These are phyloP conservation scores for Pachycephala philippinensis DNA, from an alignment of 2,113 vertebrate species.

Conservation along the genomic window DNA sequence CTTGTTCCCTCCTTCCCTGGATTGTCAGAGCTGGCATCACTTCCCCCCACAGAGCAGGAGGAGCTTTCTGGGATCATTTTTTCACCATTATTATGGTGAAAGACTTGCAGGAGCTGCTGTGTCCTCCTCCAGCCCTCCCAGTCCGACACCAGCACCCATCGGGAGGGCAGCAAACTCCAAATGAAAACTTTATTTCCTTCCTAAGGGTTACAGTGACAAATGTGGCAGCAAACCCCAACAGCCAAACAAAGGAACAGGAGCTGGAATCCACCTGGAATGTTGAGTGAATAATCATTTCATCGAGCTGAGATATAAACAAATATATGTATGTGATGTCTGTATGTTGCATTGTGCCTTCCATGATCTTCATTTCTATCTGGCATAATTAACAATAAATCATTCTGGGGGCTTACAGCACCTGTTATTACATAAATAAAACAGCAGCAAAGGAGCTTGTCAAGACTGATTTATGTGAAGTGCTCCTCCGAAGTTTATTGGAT, in stretches of 20 bases:
- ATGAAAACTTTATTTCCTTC: not conserved
- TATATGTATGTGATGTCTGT: not conserved
- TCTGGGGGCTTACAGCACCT: constrained; percentile 1
- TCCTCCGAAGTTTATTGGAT: constrained; percentile 67
- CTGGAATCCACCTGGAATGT: not conserved
- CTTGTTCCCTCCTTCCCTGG: not conserved
- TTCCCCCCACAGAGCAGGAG: not conserved
- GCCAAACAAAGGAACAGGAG: not conserved
- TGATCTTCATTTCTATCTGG: constrained; percentile 19
- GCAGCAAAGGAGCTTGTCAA: constrained; percentile 54
- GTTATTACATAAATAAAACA: constrained; percentile 70
- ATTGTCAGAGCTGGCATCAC: not conserved
- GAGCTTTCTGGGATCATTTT: not conserved
- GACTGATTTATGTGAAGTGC: constrained; percentile 62
- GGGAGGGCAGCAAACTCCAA: not conserved
- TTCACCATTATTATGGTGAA: accelerated
- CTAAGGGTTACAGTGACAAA: not conserved
- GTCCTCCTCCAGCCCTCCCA: not conserved
- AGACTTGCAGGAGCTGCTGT: not conserved
- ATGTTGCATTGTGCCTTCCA: not conserved
- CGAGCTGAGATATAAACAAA: not conserved
- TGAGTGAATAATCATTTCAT: not conserved
- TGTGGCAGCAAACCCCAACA: not conserved
- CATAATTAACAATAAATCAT: constrained; percentile 66
- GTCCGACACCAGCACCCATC: accelerated